phyloP scores from a whole-genome alignment of 2,888 invertebrate species.

The Aleiodes alternator region DNA sequence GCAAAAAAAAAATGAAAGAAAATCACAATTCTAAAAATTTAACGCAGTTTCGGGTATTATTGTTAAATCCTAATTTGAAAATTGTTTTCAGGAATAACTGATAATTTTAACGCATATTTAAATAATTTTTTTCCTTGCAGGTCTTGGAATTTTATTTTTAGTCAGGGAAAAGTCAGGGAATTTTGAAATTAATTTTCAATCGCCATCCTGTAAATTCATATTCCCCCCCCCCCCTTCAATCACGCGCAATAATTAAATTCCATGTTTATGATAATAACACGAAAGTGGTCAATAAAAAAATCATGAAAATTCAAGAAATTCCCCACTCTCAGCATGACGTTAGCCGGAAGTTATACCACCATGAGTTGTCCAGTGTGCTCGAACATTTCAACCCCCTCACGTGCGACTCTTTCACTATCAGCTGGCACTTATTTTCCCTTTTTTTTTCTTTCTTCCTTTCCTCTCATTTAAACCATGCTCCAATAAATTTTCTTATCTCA shows the following conservation, averaged over 20 bases:
- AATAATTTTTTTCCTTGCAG: too few relatives aligned
- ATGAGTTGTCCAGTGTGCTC: constrained; percentile 26
- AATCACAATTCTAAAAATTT: too few relatives aligned
- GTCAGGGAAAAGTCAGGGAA: too few relatives aligned
- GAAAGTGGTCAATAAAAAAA: background rate
- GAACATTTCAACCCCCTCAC: constrained; percentile 27
- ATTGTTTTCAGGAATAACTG: too few relatives aligned
- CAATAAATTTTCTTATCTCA: constrained; percentile 71
- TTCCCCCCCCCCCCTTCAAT: background rate
- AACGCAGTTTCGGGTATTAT: too few relatives aligned
- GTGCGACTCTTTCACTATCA: constrained; percentile 42
- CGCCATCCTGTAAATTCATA: too few relatives aligned
- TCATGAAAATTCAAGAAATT: constrained; percentile 23
- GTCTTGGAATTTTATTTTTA: too few relatives aligned
- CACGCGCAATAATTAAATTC: background rate
- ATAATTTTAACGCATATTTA: too few relatives aligned
- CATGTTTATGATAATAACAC: background rate
- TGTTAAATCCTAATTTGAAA: too few relatives aligned
- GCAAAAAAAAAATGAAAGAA: too few relatives aligned
- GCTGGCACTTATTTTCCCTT: constrained; percentile 41
- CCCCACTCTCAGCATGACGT: background rate
- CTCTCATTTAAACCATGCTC: constrained; percentile 51
- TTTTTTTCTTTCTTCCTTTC: constrained; percentile 51
- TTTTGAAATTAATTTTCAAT: too few relatives aligned
- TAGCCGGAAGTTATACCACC: background rate